A percentile compares a stretch with the other conserved stretches of the same genome.
phyloP scores from a whole-genome alignment of 2,888 invertebrate genomes.

The Oeneis ivallda region DNA sequence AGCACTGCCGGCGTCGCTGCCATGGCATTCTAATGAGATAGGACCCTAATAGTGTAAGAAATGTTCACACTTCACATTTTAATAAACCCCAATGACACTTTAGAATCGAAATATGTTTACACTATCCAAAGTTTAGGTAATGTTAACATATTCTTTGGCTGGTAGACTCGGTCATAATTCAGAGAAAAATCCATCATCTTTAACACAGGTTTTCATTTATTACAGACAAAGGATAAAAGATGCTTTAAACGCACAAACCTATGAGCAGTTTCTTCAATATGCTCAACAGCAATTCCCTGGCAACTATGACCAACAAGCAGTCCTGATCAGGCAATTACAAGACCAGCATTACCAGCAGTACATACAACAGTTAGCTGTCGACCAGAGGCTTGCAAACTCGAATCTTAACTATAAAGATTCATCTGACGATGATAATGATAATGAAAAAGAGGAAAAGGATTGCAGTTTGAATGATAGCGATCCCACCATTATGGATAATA shows the following conservation, averaged over 20 bases:
- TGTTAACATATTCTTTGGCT: no score
- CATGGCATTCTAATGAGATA: no score
- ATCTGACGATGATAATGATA: constrained; percentile 47
- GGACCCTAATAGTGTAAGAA: no score
- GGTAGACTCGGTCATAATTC: no score
- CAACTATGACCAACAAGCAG: constrained; percentile 94
- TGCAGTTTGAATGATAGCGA: constrained; percentile 65
- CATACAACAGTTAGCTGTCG: constrained; percentile 93
- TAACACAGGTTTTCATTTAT: constrained; percentile 29
- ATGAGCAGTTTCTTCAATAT: constrained; percentile 91
- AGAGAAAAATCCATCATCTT: no score
- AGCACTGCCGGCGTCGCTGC: no score
- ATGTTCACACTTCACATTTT: no score
- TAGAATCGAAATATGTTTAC: no score
- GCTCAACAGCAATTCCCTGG: constrained; percentile 96
- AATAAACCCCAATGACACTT: no score
- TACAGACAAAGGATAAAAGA: constrained; percentile 93
- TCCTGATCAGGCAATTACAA: constrained; percentile 96
- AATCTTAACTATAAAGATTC: constrained; percentile 56
- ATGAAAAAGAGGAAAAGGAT: constrained; percentile 52
- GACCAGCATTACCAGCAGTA: constrained; percentile 99
- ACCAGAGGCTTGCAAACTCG: constrained; percentile 66
- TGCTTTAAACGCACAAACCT: constrained; percentile 97
- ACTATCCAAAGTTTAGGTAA: no score
- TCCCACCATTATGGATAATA: constrained; percentile 53